Base-by-base conservation (phyloP, 2,888 invertebrate species). In the Candidula unifasciata region DNA sequence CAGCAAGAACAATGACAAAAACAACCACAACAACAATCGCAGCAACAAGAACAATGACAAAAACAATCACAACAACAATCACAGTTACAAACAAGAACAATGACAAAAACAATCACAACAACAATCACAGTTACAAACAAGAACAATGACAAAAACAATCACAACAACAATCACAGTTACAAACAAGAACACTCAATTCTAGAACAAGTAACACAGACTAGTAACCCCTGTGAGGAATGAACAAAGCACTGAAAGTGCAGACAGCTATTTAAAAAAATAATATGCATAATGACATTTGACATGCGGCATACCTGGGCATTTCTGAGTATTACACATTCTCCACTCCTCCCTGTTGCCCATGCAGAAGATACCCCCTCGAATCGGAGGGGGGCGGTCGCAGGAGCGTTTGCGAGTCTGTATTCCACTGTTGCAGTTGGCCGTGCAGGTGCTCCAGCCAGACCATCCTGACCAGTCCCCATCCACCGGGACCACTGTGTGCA, bases 391-490 rank as follows among this genome's bases (percentile, higher is more conserved):
- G 90, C 95, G 96, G 90, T 96, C 95, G 93, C 98, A 98, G 86
- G 95, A 93, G 89, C 97, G 92, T 5, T 91, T 88, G 91, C 97
- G 95, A 94, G 96, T 95, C 27, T 95, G 94, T 86, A 95, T 94
- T 0, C 93, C 96, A 37, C 96, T 96, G 2, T 96, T 96, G 89
- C 97, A 97, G 10, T 95, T 95, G 0, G 95, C 95, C 2, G 96
- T 95, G 92, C 98, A 98, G 24, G 95, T 94, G 52, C 96, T 95
- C 97, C 97, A 97, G 0, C 95, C 93, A 3, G 96, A 95, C 97
- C 97, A 98, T 0, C 95, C 69, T 2, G 91, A 89, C 92, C 92
- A 92, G 44, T 88, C 88, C 10, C 91, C 91, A 83, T 90, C 87
- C 27, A 92, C 88, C 0, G 96, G 96, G 8, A 92, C 91, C 74